phyloP scores from a whole-genome alignment of 2,797 vertebrate species.

The Cygnus olor region DNA sequence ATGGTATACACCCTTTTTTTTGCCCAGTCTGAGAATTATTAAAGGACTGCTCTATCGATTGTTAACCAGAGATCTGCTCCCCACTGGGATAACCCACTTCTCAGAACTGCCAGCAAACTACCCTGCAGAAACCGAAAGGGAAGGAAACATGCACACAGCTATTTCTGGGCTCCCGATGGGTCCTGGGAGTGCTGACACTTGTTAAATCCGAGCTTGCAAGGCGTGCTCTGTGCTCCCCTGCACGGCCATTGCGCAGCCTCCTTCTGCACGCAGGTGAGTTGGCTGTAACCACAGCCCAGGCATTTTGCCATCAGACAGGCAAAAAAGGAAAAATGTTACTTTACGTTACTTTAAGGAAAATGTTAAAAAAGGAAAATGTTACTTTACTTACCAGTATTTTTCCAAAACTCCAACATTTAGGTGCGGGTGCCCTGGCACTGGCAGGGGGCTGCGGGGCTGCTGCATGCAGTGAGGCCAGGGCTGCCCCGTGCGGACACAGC shows the following conservation, averaged over 20 bases:
- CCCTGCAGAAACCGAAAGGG: background rate
- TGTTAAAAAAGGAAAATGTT: too few species aligned
- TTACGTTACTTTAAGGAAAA: too few species aligned
- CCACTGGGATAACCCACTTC: background rate
- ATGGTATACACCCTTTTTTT: slow-evolving; percentile 26
- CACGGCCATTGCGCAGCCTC: background rate
- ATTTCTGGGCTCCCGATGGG: background rate
- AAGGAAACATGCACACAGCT: background rate
- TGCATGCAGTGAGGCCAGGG: too few species aligned
- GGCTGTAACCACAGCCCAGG: background rate
- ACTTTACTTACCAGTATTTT: too few species aligned
- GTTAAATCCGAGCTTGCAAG: background rate
- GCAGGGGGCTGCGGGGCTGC: too few species aligned
- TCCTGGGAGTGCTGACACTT: background rate
- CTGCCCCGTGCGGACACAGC: background rate
- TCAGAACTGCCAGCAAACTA: background rate
- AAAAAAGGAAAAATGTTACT: too few species aligned
- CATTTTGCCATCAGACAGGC: accelerated
- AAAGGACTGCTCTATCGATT: slow-evolving; percentile 69
- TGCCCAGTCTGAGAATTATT: slow-evolving; percentile 53
- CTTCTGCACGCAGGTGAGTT: background rate
- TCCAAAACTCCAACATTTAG: background rate
- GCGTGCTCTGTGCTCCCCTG: accelerated
- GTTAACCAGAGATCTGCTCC: slow-evolving; percentile 16
- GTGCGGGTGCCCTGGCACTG: background rate